A percentile compares a stretch with the other conserved stretches of the same genome.
phyloP scores from a whole-genome alignment of 1,140 invertebrate genomes.

The Leptonema lineaticorne region DNA sequence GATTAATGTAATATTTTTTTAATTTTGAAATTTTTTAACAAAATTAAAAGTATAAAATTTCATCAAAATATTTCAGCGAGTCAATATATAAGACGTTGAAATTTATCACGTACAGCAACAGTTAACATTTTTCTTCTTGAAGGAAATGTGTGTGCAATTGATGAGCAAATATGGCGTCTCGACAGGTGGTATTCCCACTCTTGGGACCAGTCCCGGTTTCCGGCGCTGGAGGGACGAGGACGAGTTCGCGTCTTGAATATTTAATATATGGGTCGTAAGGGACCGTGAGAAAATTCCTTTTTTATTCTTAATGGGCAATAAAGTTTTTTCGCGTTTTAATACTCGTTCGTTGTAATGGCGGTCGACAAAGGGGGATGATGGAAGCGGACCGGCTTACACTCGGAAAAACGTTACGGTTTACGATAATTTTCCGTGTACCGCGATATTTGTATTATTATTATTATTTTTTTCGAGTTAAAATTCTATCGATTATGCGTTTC shows the following conservation, averaged over 20 bases:
- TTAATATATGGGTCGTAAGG: slow-evolving; percentile 38
- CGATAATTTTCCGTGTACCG: too few species aligned
- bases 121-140: background rate
- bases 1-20: too few species aligned
- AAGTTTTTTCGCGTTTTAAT: slow-evolving; percentile 40
- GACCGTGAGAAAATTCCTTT: slow-evolving; percentile 32
- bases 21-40: too few species aligned
- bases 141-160: background rate
- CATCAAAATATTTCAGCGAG: too few species aligned
- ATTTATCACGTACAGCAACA: too few species aligned
- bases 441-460: too few species aligned
- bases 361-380: background rate
- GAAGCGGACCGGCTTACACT: background rate
- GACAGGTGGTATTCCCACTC: slow-evolving; percentile 9
- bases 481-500: too few species aligned
- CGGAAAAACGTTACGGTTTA: slow-evolving; percentile 4
- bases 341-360: slow-evolving; percentile 31
- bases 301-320: slow-evolving; percentile 41
- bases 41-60: too few species aligned
- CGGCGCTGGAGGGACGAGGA: background rate
- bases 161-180: slow-evolving; percentile 13
- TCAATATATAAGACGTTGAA: too few species aligned
- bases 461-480: too few species aligned
- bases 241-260: slow-evolving; percentile 40
- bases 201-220: background rate